Evolutionary conservation across 1,140 invertebrate genomes (phyloP).

Genomic region (Diabrotica undecimpunctata): DNA sequence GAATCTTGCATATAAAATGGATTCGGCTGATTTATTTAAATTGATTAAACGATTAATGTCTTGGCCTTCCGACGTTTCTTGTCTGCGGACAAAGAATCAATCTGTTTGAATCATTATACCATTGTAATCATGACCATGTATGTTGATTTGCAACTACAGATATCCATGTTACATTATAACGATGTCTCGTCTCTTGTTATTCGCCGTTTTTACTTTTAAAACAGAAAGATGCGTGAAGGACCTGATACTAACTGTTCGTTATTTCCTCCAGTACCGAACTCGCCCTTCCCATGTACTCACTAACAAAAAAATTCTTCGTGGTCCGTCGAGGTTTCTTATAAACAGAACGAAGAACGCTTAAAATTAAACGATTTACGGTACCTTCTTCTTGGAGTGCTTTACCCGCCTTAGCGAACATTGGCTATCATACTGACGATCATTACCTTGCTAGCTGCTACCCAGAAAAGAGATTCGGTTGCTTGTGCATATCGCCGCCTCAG

Average conservation of each 20-base stretch:
- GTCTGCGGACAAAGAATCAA: conserved; percentile 42
- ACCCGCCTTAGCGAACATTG: too few relatives aligned
- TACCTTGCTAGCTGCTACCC: too few relatives aligned
- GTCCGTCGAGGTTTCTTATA: too few relatives aligned
- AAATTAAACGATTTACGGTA: too few relatives aligned
- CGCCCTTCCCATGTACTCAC: background rate
- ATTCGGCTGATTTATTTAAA: conserved; percentile 41
- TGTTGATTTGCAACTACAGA: conserved; percentile 38
- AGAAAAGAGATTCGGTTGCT: too few relatives aligned
- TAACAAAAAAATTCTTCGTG: too few relatives aligned
- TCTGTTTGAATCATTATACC: conserved; percentile 42
- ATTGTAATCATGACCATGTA: conserved; percentile 41
- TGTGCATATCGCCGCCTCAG: too few relatives aligned
- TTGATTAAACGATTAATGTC: conserved; percentile 43
- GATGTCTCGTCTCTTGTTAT: conserved; percentile 27
- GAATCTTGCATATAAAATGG: conserved; percentile 37
- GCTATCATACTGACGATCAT: too few relatives aligned
- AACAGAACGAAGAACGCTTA: too few relatives aligned
- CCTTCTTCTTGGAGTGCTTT: too few relatives aligned
- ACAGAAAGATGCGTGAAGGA: conserved; percentile 13
- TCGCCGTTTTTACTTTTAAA: conserved; percentile 19
- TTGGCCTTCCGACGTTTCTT: conserved; percentile 33
- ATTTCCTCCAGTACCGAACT: background rate
- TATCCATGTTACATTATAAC: conserved; percentile 36
- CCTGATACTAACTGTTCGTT: conserved; percentile 7